Conservation (phyloP, 2,113 vertebrate species). For the Ophiodon elongatus region DNA sequence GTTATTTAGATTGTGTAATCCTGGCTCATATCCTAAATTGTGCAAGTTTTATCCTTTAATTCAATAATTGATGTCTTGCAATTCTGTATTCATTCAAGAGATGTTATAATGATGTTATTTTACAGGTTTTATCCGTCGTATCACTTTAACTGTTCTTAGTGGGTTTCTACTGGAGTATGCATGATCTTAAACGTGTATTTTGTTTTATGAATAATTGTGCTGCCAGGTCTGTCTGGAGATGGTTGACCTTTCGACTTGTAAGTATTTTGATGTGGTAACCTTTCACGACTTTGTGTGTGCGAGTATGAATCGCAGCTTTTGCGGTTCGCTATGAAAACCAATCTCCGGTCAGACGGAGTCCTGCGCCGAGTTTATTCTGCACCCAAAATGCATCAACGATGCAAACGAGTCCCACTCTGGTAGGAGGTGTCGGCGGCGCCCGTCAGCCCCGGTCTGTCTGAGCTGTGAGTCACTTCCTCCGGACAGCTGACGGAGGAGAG, state of each 20-base stretch:
- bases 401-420: neutral
- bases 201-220: neutral
- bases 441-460: neutral
- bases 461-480: slow-evolving; percentile 26
- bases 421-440: neutral
- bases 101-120: neutral
- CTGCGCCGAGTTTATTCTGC: neutral
- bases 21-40: neutral
- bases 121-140: neutral
- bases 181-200: neutral
- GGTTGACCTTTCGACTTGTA: neutral
- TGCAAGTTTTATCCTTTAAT: neutral
- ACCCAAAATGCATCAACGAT: too few species aligned
- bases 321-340: neutral
- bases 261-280: neutral
- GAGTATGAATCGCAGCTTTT: neutral
- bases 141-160: neutral
- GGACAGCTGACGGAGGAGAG: neutral
- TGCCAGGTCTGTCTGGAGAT: neutral
- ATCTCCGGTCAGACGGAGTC: neutral
- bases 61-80: neutral
- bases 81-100: neutral
- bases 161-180: neutral
- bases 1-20: neutral
- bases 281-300: neutral